These are phyloP conservation scores for Micropoecilia bifurca DNA, from an alignment of 2,797 vertebrate genomes.

Conservation along the genomic window DNA sequence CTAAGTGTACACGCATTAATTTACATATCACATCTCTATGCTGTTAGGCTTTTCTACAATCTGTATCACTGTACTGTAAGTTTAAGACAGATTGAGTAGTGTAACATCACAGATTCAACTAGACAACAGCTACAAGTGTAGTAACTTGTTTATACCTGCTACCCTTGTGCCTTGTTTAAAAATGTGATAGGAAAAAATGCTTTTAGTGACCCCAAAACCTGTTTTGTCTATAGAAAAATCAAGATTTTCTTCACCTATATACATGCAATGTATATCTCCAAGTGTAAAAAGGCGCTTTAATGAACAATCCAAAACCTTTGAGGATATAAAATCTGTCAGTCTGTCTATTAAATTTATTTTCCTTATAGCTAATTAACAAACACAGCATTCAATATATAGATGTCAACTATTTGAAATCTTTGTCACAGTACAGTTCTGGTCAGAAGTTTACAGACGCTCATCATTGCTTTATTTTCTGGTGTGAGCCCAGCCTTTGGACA, in stretches of 20 bases:
- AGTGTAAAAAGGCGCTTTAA: slow-evolving; percentile 12
- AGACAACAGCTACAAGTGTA: slow-evolving; percentile 67
- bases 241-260: slow-evolving; percentile 19
- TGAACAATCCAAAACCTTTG: slow-evolving; percentile 1
- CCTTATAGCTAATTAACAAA: slow-evolving; percentile 5
- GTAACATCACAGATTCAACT: slow-evolving; percentile 63
- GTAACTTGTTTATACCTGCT: slow-evolving; percentile 68
- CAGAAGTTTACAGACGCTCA: neutral
- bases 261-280: slow-evolving; percentile 10
- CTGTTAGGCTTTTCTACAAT: slow-evolving; percentile 51
- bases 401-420: slow-evolving; percentile 21
- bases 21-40: slow-evolving; percentile 62
- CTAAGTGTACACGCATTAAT: slow-evolving; percentile 52
- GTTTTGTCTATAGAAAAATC: slow-evolving; percentile 32
- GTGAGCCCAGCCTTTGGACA: neutral
- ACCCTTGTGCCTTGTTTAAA: slow-evolving; percentile 80
- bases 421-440: slow-evolving; percentile 2
- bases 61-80: slow-evolving; percentile 61
- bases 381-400: slow-evolving; percentile 32
- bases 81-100: slow-evolving; percentile 65
- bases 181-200: slow-evolving; percentile 48
- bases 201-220: slow-evolving; percentile 29
- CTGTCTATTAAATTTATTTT: neutral
- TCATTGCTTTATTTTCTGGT: neutral
- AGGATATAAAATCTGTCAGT: slow-evolving; percentile 15